Conservation (phyloP, 2,888 invertebrate species). For the Leptopilina syphax region DNA sequence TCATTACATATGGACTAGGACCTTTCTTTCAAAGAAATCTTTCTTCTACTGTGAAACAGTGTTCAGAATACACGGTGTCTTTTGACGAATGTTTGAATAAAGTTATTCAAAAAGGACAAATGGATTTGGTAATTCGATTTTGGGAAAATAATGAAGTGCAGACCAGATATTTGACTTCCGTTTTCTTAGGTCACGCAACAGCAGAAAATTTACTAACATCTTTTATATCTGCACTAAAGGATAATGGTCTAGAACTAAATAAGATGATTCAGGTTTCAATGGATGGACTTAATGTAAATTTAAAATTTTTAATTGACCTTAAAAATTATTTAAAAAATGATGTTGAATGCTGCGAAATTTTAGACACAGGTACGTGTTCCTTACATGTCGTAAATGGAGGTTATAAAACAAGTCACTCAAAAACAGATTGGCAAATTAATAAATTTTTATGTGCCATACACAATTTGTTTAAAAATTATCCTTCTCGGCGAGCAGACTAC, state of each 20-base stretch:
- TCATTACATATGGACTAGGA: slow-evolving; percentile 53
- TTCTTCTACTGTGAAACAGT: slow-evolving; percentile 43
- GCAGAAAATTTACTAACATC: slow-evolving; percentile 56
- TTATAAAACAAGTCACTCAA: slow-evolving; percentile 62
- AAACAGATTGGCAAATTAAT: slow-evolving; percentile 57
- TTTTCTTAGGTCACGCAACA: slow-evolving; percentile 53
- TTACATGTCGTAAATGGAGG: slow-evolving; percentile 65
- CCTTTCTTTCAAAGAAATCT: slow-evolving; percentile 53
- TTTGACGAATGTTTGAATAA: slow-evolving; percentile 59
- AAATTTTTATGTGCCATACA: slow-evolving; percentile 58
- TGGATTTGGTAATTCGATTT: slow-evolving; percentile 62
- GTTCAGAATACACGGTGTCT: no score
- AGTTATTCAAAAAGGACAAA: slow-evolving; percentile 58
- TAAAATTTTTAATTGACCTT: slow-evolving; percentile 48
- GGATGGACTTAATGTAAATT: slow-evolving; percentile 49
- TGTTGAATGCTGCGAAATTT: slow-evolving; percentile 40
- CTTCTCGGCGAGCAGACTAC: slow-evolving; percentile 63
- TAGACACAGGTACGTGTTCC: slow-evolving; percentile 64
- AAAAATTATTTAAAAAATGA: background rate
- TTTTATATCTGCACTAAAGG: slow-evolving; percentile 44
- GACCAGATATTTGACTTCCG: slow-evolving; percentile 60
- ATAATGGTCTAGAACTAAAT: slow-evolving; percentile 40
- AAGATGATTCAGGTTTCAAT: slow-evolving; percentile 56
- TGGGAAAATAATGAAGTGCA: slow-evolving; percentile 58
- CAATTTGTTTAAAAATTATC: slow-evolving; percentile 64